phyloP scores from a whole-genome alignment of 2,113 vertebrate genomes.

The Hemicordylus capensis region DNA sequence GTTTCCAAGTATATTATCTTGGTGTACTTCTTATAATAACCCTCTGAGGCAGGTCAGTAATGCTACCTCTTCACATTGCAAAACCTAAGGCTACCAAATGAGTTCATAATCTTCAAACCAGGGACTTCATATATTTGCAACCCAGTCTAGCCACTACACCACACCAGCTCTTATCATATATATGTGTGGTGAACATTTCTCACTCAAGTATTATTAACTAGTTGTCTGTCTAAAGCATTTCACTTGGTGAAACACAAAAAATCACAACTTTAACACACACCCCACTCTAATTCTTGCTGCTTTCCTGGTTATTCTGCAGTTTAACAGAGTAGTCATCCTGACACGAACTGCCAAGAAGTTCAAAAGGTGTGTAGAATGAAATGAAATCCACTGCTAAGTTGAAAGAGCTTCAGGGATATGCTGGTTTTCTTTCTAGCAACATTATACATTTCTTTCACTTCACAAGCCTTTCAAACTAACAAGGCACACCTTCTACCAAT shows the following conservation, averaged over 20 bases:
- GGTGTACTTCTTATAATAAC: no score
- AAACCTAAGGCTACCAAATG: no score
- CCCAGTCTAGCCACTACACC: not conserved
- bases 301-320: not conserved
- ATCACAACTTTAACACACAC: no score
- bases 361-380: not conserved
- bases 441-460: not conserved
- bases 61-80: no score
- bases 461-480: not conserved
- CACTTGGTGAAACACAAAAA: no score
- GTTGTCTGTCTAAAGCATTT: not conserved
- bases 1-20: no score
- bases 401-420: not conserved
- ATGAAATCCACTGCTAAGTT: no score
- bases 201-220: not conserved
- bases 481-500: not conserved
- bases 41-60: no score
- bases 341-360: no score
- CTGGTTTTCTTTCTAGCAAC: not conserved
- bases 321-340: not conserved
- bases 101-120: not conserved
- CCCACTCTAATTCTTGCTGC: no score
- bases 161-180: not conserved
- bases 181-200: not conserved
- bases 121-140: not conserved